Percentiles rank a stretch among this genome's conserved stretches.
Evolutionary conservation across 2,113 vertebrate species (phyloP).

Genomic region (Nibea coibor): DNA sequence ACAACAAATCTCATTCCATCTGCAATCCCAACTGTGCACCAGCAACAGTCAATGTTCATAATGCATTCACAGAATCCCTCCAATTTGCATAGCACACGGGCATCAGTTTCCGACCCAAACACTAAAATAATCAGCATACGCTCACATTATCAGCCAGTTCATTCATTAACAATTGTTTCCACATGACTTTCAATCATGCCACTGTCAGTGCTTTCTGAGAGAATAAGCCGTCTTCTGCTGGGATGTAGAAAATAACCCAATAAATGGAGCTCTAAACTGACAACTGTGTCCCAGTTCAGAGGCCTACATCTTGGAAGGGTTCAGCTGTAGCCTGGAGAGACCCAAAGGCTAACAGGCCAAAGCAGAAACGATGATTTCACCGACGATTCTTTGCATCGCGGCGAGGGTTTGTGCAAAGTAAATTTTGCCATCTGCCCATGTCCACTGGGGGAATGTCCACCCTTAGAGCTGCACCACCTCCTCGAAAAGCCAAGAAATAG

Average conservation of each 20-base stretch:
- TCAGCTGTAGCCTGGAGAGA: neutral
- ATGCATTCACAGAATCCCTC: constrained; percentile 44
- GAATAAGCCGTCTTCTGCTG: constrained; percentile 15
- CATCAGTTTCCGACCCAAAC: constrained; percentile 31
- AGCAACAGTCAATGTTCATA: constrained; percentile 41
- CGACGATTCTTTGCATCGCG: no score
- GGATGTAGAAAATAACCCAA: constrained; percentile 38
- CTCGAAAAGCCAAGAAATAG: no score
- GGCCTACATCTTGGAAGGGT: neutral
- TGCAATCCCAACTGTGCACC: constrained; percentile 44
- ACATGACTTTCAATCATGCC: constrained; percentile 37
- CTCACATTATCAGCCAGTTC: constrained; percentile 36
- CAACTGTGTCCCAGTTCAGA: neutral
- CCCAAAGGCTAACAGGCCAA: no score
- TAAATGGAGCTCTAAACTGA: neutral
- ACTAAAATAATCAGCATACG: constrained; percentile 54
- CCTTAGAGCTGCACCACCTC: no score
- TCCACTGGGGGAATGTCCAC: neutral
- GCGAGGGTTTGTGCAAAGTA: neutral
- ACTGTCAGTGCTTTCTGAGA: constrained; percentile 33
- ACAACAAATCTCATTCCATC: constrained; percentile 60
- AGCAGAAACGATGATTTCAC: no score
- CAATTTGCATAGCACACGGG: constrained; percentile 50
- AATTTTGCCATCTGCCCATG: neutral
- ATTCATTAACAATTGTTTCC: constrained; percentile 48